Evolutionary conservation across 2,888 invertebrate genomes (phyloP).

Genomic region (Hypercompe scribonia): DNA sequence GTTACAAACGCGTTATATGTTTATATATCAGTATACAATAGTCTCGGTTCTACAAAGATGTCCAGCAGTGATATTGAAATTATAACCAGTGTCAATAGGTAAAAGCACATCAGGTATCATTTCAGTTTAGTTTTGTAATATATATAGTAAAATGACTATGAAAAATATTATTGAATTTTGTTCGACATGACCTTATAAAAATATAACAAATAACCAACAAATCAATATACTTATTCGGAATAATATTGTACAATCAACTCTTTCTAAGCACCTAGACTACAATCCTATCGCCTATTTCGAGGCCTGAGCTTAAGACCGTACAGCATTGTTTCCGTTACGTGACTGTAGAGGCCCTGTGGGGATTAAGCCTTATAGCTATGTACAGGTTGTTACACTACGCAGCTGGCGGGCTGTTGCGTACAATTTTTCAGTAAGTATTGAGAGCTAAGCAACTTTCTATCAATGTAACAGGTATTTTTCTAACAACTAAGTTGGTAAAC

Average conservation of each 20-base stretch:
- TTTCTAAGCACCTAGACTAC: slow-evolving; percentile 21
- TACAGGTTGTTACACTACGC: slow-evolving; percentile 35
- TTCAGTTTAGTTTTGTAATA: too few species aligned
- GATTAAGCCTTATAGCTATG: slow-evolving; percentile 56
- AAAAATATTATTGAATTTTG: not conserved
- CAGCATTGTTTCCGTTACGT: slow-evolving; percentile 62
- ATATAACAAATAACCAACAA: not conserved
- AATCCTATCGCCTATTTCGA: slow-evolving; percentile 33
- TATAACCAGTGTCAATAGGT: too few species aligned
- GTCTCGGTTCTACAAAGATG: too few species aligned
- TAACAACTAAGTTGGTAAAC: not conserved
- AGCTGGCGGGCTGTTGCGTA: slow-evolving; percentile 37
- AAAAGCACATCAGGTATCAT: too few species aligned
- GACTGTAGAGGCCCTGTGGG: slow-evolving; percentile 52
- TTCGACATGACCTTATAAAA: not conserved
- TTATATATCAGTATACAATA: too few species aligned
- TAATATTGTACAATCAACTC: slow-evolving; percentile 4
- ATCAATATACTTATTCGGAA: not conserved
- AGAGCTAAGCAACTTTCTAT: not conserved
- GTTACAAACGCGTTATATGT: too few species aligned
- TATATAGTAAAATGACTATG: not conserved
- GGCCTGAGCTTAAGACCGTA: slow-evolving; percentile 45
- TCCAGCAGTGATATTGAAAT: too few species aligned
- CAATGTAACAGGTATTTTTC: not conserved
- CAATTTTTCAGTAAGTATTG: slow-evolving; percentile 33